These are phyloP conservation scores for Pyrgus malvae DNA, from an alignment of 2,888 invertebrate species.

Conservation along the genomic window DNA sequence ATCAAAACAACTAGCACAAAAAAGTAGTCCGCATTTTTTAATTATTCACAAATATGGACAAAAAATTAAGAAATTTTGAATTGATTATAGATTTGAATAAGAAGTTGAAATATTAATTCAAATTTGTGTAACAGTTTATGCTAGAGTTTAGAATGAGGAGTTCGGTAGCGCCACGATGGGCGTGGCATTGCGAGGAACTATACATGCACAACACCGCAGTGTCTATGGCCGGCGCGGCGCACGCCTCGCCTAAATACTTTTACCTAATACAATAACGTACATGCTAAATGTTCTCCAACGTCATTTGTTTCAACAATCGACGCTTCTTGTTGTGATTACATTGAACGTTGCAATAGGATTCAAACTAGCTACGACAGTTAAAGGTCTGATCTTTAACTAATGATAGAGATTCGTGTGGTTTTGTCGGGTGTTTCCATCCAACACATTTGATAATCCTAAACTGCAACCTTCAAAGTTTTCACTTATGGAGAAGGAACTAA, in stretches of 20 bases:
- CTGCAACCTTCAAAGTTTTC: constrained; percentile 54
- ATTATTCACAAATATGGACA: constrained; percentile 69
- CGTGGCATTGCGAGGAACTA: constrained; percentile 80
- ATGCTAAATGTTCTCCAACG: constrained; percentile 74
- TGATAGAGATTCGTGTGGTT: constrained; percentile 54
- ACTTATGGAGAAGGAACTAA: constrained; percentile 76
- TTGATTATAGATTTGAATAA: constrained; percentile 63
- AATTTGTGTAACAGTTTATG: constrained; percentile 75
- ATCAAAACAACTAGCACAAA: constrained; percentile 75
- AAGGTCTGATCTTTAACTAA: constrained; percentile 48
- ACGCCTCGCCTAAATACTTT: constrained; percentile 70
- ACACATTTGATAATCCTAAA: background rate
- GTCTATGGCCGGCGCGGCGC: constrained; percentile 67
- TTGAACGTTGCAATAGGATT: constrained; percentile 52
- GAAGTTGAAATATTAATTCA: constrained; percentile 63
- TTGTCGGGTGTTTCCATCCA: constrained; percentile 10
- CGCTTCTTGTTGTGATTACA: constrained; percentile 49
- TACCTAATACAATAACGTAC: constrained; percentile 60
- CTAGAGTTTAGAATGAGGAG: constrained; percentile 80
- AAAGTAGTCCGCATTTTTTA: constrained; percentile 68
- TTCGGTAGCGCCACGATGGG: constrained; percentile 72
- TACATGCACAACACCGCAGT: constrained; percentile 79
- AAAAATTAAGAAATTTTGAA: constrained; percentile 62
- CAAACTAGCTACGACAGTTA: background rate
- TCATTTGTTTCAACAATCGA: constrained; percentile 65